These are phyloP conservation scores for Misgurnus anguillicaudatus DNA, from an alignment of 2,113 vertebrate species.

Conservation along the genomic window DNA sequence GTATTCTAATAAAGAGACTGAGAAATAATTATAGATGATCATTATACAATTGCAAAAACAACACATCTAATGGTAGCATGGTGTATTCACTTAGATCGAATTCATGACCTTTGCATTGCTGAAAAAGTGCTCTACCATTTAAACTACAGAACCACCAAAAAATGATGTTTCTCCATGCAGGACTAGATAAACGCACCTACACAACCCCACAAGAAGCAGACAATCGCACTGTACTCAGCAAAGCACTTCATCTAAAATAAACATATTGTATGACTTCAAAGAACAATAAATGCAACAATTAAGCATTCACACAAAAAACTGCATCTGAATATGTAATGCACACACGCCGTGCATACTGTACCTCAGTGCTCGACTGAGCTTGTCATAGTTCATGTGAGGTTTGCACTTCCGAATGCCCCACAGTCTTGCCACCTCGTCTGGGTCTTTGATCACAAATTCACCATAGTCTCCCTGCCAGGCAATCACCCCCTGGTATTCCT, in stretches of 20 bases:
- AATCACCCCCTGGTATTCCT: conserved; percentile 88
- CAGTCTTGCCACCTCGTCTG: conserved; percentile 86
- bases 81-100: too few species aligned
- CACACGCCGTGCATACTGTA: conserved; percentile 55
- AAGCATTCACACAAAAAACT: conserved; percentile 14
- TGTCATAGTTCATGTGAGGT: conserved; percentile 94
- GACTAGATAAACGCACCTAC: not conserved
- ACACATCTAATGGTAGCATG: too few species aligned
- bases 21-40: too few species aligned
- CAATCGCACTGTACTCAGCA: conserved; percentile 20
- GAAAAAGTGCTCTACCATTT: too few species aligned
- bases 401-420: conserved; percentile 91
- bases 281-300: conserved; percentile 18
- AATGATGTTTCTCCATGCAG: conserved; percentile 9
- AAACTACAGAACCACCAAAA: not conserved
- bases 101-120: conserved; percentile 7
- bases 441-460: conserved; percentile 92
- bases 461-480: conserved; percentile 93
- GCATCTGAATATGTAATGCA: conserved; percentile 13
- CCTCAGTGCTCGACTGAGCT: conserved; percentile 89
- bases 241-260: conserved; percentile 13
- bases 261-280: conserved; percentile 9
- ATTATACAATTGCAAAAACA: too few species aligned
- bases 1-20: too few species aligned
- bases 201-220: not conserved